A percentile compares a stretch with the other conserved stretches of the same genome.
phyloP scores from a whole-genome alignment of 2,113 vertebrate genomes.

The Halichoerus grypus region DNA sequence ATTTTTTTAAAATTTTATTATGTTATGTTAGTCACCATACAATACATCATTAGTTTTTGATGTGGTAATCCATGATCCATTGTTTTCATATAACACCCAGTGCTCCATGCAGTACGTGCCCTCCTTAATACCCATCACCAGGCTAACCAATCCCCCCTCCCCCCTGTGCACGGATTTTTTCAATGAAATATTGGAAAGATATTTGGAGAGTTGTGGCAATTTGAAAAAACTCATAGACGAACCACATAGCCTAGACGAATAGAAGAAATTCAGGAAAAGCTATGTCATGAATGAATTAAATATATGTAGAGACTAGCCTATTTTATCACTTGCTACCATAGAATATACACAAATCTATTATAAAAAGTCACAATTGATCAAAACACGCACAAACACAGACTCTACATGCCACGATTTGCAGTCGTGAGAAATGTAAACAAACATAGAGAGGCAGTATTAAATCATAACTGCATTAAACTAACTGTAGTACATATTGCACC shows the following conservation, averaged over 20 bases:
- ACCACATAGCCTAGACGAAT: background rate
- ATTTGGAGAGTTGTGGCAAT: background rate
- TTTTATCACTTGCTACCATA: background rate
- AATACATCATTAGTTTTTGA: too few relatives aligned
- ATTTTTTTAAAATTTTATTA: background rate
- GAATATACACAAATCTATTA: background rate
- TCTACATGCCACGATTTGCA: background rate
- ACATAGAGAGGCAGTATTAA: background rate
- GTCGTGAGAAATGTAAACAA: background rate
- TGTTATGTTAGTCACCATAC: too few relatives aligned
- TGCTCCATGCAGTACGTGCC: too few relatives aligned
- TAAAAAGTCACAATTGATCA: background rate
- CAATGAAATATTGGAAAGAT: background rate
- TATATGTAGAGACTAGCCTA: background rate
- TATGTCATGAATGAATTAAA: background rate
- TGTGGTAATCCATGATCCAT: too few relatives aligned
- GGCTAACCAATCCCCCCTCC: too few relatives aligned
- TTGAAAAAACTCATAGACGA: background rate
- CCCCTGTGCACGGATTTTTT: background rate
- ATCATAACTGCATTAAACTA: background rate
- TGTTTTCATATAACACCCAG: too few relatives aligned
- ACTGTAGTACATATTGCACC: background rate
- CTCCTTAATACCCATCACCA: too few relatives aligned
- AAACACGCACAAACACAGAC: background rate
- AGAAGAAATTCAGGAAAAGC: background rate